Base-by-base conservation (phyloP, 2,113 vertebrate species). In the Calidris pygmaea region DNA sequence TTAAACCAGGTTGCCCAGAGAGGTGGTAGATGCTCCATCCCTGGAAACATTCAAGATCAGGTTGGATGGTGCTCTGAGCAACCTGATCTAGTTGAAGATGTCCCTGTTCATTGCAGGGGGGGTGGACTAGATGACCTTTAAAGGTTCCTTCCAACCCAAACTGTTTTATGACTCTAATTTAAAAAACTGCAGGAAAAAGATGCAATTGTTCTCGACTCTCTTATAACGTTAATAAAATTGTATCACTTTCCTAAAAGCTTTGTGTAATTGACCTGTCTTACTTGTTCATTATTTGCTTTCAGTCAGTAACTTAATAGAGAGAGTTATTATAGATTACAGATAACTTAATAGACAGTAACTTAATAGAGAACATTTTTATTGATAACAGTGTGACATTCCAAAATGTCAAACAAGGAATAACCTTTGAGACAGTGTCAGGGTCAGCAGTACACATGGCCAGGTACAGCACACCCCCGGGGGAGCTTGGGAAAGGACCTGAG, bases 191-290 rank as follows among this genome's bases (percentile, higher is more conserved):
- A 35, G 19, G 47, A 20, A 62, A 83, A 63, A 41, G 39, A 37
- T 68, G 17, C 7, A 41, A 1, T 74, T 70, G 6, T 59, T 59
- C 62, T 80, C 7, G 27, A 19, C 6, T 79, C 3, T 27, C 4
- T 14, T 60, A 12, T 5, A 76, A 73, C 15, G 18, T 26, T 73
- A 3, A 6, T 39, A 89, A 45, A 29, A 14, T 3, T 0, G 1
- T 78, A 37, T 66, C 0, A 3, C 82, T 93, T 87, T 65, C 35
- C 72, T 79, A 27, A 67, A 85, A 85, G 39, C 26, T 71, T 10
- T 59, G 5, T 84, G 17, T 59, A 52, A 53, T 65, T 62, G 39
- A 22, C 37, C 14, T 50, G 3, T 53, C 22, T 75, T 56, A 32
- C 24, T 50, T 79, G 8, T 65, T 88, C 34, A 21, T n/a, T 84